Conservation (phyloP, 2,888 invertebrate genomes). For the Psococerastis gibbosa region DNA sequence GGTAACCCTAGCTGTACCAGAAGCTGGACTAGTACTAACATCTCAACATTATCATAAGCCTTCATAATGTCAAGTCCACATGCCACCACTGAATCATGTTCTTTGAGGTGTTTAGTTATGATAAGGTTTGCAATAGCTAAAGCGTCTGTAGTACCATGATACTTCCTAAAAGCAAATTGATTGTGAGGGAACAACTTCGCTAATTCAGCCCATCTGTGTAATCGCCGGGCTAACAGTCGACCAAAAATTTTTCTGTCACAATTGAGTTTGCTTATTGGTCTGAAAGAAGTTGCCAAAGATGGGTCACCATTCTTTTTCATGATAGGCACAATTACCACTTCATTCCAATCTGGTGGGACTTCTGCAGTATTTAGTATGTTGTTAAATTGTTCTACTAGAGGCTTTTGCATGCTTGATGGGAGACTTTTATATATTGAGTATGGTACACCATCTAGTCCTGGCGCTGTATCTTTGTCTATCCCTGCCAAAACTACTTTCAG, state of each 20-base stretch:
- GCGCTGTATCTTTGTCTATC: constrained; percentile 8
- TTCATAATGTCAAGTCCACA: constrained; percentile 12
- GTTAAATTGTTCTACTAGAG: constrained; percentile 11
- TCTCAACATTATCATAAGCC: constrained; percentile 13
- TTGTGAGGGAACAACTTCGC: constrained; percentile 8
- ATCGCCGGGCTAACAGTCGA: constrained; percentile 11
- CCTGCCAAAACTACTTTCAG: not conserved
- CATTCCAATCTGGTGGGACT: constrained; percentile 9
- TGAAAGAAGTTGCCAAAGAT: constrained; percentile 10
- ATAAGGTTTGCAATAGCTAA: constrained; percentile 5
- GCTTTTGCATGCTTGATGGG: not conserved
- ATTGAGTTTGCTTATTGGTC: constrained; percentile 13
- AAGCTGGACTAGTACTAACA: constrained; percentile 5
- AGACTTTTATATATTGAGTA: constrained; percentile 12
- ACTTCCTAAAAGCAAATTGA: constrained; percentile 14
- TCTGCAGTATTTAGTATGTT: not conserved
- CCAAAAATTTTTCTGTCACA: constrained; percentile 14
- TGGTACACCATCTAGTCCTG: constrained; percentile 12
- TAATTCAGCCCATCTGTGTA: constrained; percentile 14
- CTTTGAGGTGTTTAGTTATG: constrained; percentile 9
- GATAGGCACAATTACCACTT: constrained; percentile 11
- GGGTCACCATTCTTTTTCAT: constrained; percentile 13
- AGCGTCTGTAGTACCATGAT: constrained; percentile 11
- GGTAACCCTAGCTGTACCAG: constrained; percentile 7
- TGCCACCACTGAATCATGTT: constrained; percentile 10